Evolutionary conservation across 2,888 invertebrate species (phyloP).

Genomic region (Xestia ashworthii): DNA sequence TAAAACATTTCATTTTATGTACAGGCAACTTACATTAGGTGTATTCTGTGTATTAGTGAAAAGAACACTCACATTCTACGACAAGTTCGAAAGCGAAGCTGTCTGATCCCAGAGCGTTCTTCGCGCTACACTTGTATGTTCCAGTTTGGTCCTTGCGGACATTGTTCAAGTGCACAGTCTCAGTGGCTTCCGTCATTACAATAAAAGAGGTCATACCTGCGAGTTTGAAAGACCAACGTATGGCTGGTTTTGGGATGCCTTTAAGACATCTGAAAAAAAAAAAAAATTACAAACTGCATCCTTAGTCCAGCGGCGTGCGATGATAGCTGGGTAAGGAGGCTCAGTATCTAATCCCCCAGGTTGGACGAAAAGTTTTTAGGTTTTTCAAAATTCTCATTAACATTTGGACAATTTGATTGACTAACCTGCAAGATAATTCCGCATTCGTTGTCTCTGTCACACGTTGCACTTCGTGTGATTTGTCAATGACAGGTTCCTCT

Average conservation of each 20-base stretch:
- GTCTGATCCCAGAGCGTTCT: conserved; percentile 70
- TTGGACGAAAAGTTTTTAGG: neutral
- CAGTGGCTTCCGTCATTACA: conserved; percentile 44
- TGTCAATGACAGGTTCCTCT: conserved; percentile 69
- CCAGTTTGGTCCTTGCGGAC: conserved; percentile 62
- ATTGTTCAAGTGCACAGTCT: conserved; percentile 56
- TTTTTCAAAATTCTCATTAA: neutral
- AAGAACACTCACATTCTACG: conserved; percentile 72
- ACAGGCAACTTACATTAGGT: neutral
- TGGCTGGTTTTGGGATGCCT: conserved; percentile 69
- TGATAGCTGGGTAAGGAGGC: neutral
- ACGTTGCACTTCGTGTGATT: conserved; percentile 45
- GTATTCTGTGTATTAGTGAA: neutral
- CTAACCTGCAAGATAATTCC: conserved; percentile 74
- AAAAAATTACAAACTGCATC: neutral
- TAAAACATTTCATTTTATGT: neutral
- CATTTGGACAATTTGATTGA: neutral
- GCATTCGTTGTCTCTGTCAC: conserved; percentile 58
- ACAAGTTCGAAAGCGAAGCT: conserved; percentile 61
- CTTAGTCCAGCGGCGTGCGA: neutral
- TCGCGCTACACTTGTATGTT: conserved; percentile 69
- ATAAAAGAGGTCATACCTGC: conserved; percentile 5
- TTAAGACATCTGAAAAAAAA: conserved; percentile 62
- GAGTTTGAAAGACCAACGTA: conserved; percentile 70
- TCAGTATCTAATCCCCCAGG: neutral